Percentiles rank a stretch among this genome's conserved stretches.
These are phyloP conservation scores for Pyrocephalus nanus DNA, from an alignment of 2,797 vertebrate genomes.

Conservation along the genomic window DNA sequence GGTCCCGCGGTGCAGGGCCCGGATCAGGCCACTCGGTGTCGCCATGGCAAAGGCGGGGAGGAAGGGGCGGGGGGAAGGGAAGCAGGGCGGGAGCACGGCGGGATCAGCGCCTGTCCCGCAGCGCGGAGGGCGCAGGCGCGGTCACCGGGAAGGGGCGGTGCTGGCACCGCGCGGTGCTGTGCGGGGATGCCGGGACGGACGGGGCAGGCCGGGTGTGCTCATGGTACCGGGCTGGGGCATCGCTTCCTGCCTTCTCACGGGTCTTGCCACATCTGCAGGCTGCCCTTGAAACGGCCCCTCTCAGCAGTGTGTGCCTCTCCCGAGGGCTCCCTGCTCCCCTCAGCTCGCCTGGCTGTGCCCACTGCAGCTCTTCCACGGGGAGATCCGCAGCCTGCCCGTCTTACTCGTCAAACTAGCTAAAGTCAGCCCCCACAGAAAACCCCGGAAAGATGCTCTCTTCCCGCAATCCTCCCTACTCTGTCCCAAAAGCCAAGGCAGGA, in stretches of 20 bases:
- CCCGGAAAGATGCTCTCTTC: not conserved
- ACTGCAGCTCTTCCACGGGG: rapidly evolving
- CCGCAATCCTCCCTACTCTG: rapidly evolving
- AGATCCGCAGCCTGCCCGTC: rapidly evolving
- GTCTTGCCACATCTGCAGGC: rapidly evolving
- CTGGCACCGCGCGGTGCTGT: not conserved
- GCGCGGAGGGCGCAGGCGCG: not conserved
- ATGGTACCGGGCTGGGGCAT: rapidly evolving
- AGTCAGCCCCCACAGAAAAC: not conserved
- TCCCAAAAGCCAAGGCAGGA: rapidly evolving
- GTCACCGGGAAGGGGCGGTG: not conserved
- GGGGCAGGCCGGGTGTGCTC: rapidly evolving
- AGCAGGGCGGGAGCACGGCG: rapidly evolving
- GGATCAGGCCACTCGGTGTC: slow-evolving; percentile 24
- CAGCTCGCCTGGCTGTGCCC: rapidly evolving
- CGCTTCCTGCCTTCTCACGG: rapidly evolving
- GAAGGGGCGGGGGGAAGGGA: not conserved
- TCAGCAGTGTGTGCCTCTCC: rapidly evolving
- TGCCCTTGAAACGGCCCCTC: rapidly evolving
- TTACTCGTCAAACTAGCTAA: no score
- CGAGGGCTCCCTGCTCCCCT: rapidly evolving
- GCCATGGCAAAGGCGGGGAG: slow-evolving; percentile 14
- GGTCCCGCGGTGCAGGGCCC: slow-evolving; percentile 44
- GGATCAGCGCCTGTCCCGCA: not conserved
- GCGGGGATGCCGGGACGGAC: rapidly evolving